phyloP scores from a whole-genome alignment of 1,140 invertebrate species.

The Mesaphorura yosii region DNA sequence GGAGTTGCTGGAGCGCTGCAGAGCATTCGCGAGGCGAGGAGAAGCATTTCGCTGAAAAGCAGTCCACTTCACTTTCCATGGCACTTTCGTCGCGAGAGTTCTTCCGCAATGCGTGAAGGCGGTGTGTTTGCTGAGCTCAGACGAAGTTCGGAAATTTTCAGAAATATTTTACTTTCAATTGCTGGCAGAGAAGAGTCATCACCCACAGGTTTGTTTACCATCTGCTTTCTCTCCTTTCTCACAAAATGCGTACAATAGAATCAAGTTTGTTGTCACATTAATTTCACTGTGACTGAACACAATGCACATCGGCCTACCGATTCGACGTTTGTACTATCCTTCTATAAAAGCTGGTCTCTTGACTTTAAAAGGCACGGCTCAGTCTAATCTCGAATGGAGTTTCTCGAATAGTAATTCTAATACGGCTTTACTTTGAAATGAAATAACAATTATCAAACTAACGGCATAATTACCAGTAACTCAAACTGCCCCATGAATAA shows the following conservation, averaged over 20 bases:
- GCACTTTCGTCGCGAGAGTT: conserved; percentile 27
- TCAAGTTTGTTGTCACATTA: background rate
- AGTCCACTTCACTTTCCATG: conserved; percentile 32
- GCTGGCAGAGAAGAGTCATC: conserved; percentile 34
- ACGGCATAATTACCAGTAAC: no score
- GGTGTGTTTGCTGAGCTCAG: conserved; percentile 37
- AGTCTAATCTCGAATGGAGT: no score
- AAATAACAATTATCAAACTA: no score
- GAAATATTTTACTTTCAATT: conserved; percentile 38
- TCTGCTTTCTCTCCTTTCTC: background rate
- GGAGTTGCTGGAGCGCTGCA: conserved; percentile 29
- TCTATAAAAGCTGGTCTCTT: no score
- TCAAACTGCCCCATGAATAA: no score
- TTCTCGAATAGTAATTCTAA: no score
- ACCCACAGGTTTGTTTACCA: conserved; percentile 25
- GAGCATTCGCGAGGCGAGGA: conserved; percentile 32
- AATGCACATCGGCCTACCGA: no score
- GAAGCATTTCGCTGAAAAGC: conserved; percentile 36
- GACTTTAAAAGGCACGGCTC: no score
- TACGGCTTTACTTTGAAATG: no score
- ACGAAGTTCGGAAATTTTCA: conserved; percentile 39
- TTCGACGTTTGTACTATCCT: no score
- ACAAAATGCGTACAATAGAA: background rate
- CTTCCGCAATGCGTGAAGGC: conserved; percentile 26
- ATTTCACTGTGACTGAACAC: no score